Evolutionary conservation across 2,888 invertebrate species (phyloP), one percentile per base, ranked within the genome.

Genomic region (Ectemnius continuus): DNA sequence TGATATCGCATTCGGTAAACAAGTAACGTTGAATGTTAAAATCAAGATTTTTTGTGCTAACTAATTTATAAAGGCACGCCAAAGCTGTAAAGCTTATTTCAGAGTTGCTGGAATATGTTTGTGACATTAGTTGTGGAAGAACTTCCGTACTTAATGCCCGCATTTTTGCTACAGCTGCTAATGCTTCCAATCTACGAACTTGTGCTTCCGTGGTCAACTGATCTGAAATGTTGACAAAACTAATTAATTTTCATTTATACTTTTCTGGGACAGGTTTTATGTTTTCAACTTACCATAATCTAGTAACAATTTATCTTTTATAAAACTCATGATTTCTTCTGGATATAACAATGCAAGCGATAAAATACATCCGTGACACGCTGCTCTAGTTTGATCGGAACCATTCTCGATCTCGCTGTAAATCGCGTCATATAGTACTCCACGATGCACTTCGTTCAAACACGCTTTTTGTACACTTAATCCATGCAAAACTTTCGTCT

Each of bases 281-380:
- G 36, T 8, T 8, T 36, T 1, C 36, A 36, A 52, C 57, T 76
- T 75, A 83, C 81, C 81, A 65, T 80, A 75, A 18, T 83, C 81
- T 11, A 88, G 78, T 45, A 80, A 73, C 20, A 90, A 79, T 64
- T 92, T 92, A 1, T 92, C 91, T 87, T 91, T 91, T 1, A 94
- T 91, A 4, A 93, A 91, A 47, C 91, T 78, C 84, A 91, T 92
- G 89, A 94, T 81, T 92, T 93, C 91, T 88, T 85, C 91, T 0
- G 93, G 92, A 89, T 93, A 93, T 70, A 91, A 91, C 73, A 89
- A 88, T 0, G 93, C 92, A 68, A 94, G 92, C 46, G 90, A 89
- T 76, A 92, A 92, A n/a, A 94, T 89, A 23, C 93, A 92, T 80
- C 91, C 88, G 1, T 93, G 91, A 74, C 93, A 91, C 0, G 91